Evolutionary conservation across 1,140 invertebrate species (phyloP).

Genomic region (Drosophila varians): DNA sequence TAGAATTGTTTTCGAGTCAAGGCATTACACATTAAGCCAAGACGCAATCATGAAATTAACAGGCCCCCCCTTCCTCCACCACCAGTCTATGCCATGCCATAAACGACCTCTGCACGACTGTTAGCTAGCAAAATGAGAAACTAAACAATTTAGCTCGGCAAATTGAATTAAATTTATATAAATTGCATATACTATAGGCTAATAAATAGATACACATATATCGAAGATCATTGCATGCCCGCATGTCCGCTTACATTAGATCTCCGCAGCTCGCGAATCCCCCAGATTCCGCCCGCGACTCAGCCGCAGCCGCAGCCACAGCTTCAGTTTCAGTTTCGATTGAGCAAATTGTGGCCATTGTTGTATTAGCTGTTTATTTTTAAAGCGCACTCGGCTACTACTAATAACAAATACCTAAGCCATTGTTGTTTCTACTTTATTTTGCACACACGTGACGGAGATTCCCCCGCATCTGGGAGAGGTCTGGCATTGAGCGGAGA

Average conservation of each 20-base stretch:
- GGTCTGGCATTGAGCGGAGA: slow-evolving; percentile 61
- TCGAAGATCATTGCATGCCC: slow-evolving; percentile 59
- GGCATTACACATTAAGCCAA: slow-evolving; percentile 44
- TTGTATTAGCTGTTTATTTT: slow-evolving; percentile 76
- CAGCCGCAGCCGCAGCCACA: neutral
- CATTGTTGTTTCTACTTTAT: slow-evolving; percentile 52
- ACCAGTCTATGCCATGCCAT: neutral
- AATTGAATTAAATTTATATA: slow-evolving; percentile 82
- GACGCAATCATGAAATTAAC: slow-evolving; percentile 52
- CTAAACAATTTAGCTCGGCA: slow-evolving; percentile 72
- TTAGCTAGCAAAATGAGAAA: slow-evolving; percentile 11
- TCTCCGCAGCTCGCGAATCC: slow-evolving; percentile 38
- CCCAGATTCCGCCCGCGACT: slow-evolving; percentile 11
- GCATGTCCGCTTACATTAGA: slow-evolving; percentile 79
- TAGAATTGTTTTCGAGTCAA: slow-evolving; percentile 64
- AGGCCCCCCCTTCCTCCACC: slow-evolving; percentile 3
- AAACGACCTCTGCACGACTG: slow-evolving; percentile 69
- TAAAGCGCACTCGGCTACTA: slow-evolving; percentile 68
- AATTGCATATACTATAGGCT: slow-evolving; percentile 66
- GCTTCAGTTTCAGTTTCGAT: slow-evolving; percentile 23
- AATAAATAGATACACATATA: slow-evolving; percentile 47
- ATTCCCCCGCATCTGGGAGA: slow-evolving; percentile 16
- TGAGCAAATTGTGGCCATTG: slow-evolving; percentile 74
- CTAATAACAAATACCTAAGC: slow-evolving; percentile 51
- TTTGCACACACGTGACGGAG: slow-evolving; percentile 38